Evolutionary conservation across 2,888 invertebrate species (phyloP), one percentile per base, ranked within the genome.

Genomic region (Melanchra persicariae): DNA sequence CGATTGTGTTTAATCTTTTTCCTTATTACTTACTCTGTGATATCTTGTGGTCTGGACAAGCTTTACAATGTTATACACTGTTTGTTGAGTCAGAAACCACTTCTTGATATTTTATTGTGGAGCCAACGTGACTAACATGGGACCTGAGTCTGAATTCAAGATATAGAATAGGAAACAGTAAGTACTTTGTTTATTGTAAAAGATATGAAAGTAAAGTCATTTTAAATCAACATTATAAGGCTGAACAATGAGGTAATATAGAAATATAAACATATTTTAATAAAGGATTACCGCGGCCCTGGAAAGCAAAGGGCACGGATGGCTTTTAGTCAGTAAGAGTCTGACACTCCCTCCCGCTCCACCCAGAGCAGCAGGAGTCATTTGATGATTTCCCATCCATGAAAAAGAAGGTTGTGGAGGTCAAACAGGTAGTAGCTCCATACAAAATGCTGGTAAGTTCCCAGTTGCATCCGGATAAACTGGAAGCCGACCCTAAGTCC

Each of bases 21-120:
- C 79, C 79, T 79, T 79, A 78, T 78, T 75, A 70, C 65, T 65
- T 79, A 77, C 54, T 58, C 34, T 24, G 49, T 58, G 43, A 79
- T 79, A 65, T 34, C 68, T 51, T 73, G 40, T 45, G n/a, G 2
- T 22, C 22, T 34, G 22, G 62, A 52, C 51, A 63, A 59, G 72
- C 57, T 49, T 74, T 60, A 34, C 51, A 63, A 67, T 66, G 19
- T 43, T 40, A 17, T 47, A 43, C 22, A 15, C 40, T 43, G n/a
- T 43, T 45, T 58, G 24, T 43, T 34, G 51, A 37, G 17, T 45
- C 54, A 2, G 30, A 59, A 51, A 55, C 10, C 15, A 51, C 12
- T 22, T 55, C 5, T 12, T 26, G 7, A 73, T 37, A 49, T 43
- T 58, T 72, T 58, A 62, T 54, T 52, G 30, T 69, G 7, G 24